Conservation (phyloP, 1,140 invertebrate species). For the Doryteuthis pealeii region DNA sequence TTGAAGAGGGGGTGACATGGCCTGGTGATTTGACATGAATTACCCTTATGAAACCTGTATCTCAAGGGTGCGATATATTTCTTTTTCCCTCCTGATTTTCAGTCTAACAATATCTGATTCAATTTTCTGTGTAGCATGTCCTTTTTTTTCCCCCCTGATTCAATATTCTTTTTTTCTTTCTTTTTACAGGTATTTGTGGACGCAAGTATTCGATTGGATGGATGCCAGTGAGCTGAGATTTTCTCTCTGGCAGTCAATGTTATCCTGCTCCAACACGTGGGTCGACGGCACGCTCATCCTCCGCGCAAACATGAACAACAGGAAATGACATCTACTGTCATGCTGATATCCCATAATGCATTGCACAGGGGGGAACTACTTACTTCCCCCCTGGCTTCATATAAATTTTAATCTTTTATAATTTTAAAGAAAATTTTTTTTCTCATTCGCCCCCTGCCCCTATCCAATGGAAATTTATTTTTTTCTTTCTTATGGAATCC, state of each 20-base stretch:
- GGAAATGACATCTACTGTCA: conserved; percentile 20
- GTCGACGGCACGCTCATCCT: conserved; percentile 86
- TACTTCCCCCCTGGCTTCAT: neutral
- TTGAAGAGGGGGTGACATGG: too few relatives aligned
- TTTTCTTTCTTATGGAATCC: neutral
- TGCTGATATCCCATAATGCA: neutral
- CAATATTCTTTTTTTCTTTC: too few relatives aligned
- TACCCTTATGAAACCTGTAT: too few relatives aligned
- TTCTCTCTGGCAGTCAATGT: conserved; percentile 89
- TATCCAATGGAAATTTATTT: neutral
- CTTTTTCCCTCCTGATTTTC: too few relatives aligned
- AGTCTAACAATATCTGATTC: too few relatives aligned
- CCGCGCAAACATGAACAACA: conserved; percentile 65
- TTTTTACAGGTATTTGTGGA: conserved; percentile 76
- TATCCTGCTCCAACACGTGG: conserved; percentile 92
- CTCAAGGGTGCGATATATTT: too few relatives aligned
- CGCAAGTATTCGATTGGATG: conserved; percentile 89
- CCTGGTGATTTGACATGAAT: too few relatives aligned
- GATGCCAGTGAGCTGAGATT: conserved; percentile 88
- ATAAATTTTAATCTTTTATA: neutral
- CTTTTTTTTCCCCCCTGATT: too few relatives aligned
- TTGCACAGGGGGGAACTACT: neutral
- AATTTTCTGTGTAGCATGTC: too few relatives aligned
- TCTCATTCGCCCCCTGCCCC: neutral
- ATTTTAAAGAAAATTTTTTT: neutral